Base-by-base conservation (phyloP, 2,888 invertebrate genomes). In the Deilephila elpenor region DNA sequence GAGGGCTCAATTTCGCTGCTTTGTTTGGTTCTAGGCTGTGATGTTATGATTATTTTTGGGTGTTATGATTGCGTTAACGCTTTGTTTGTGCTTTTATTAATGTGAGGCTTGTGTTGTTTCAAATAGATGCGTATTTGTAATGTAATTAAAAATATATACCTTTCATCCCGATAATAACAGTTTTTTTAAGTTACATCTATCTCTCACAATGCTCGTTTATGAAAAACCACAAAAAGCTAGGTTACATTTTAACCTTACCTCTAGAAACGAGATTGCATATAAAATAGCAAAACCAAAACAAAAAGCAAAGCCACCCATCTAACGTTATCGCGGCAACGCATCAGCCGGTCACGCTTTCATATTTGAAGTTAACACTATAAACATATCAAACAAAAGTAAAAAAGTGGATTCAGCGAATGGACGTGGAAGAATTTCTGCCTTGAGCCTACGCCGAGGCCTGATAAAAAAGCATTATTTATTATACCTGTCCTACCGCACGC, bases 351-450 rank as follows among this genome's bases (percentile, higher is more conserved):
- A 80, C 74, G 71, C 78, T 80, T 78, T 83, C 77, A 84, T 82
- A 83, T 81, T 79, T 80, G 75, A 79, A 80, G 78, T 76, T 78
- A 75, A 84, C 78, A 81, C 71, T 19, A 76, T 74, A 76, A 79
- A 79, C 80, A 82, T 74, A 83, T 80, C 74, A 83, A 85, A 84
- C 82, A 84, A 83, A 84, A 85, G 81, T 83, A 87, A 89, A 88
- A 88, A 89, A 84, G 83, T 88, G 84, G 84, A 86, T 91, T 91
- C 89, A 89, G 89, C 88, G 88, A 89, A 89, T 77, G 84, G 86
- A 93, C 94, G 93, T 91, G 94, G 88, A 92, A 91, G 93, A 93
- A 94, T 93, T 92, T 89, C 89, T 91, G 89, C 91, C 89, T 87
- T 88, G 88, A 89, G 88, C 87, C 85, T 81, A 82, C 78, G 78